These are phyloP conservation scores for Condylura cristata DNA, from an alignment of 2,113 vertebrate species.

Conservation along the genomic window DNA sequence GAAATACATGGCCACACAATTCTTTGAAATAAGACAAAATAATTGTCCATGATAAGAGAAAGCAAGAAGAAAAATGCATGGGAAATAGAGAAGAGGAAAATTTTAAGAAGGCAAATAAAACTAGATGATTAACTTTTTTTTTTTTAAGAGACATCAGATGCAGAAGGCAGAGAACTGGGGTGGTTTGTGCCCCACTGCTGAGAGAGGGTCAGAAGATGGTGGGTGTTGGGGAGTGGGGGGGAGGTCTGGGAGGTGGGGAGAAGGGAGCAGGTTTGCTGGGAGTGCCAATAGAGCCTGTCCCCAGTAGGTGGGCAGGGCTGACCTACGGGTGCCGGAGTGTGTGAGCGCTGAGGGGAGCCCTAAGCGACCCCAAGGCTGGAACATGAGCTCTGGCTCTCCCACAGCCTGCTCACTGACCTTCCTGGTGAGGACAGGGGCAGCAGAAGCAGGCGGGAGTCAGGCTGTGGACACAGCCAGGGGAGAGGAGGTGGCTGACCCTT, in stretches of 20 bases:
- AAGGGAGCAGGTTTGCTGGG: not conserved
- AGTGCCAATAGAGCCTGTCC: not conserved
- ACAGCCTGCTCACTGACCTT: not conserved
- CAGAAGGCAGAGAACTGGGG: not conserved
- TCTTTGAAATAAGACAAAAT: no score
- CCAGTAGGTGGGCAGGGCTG: no score
- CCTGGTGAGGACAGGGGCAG: not conserved
- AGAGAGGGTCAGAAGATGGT: not conserved
- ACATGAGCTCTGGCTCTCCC: not conserved
- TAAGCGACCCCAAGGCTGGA: no score
- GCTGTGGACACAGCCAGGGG: no score
- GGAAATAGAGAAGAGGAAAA: no score
- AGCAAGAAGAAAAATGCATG: no score
- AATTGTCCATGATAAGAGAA: no score
- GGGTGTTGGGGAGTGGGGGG: not conserved
- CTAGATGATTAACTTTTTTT: no score
- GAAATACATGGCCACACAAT: no score
- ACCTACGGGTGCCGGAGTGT: rapidly evolving
- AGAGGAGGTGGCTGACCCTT: no score
- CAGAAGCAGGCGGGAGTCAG: not conserved
- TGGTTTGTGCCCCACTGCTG: not conserved
- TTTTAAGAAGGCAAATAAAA: no score
- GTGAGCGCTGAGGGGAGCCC: not conserved
- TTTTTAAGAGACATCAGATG: not conserved
- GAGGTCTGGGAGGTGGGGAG: no score